Conservation (phyloP, 2,888 invertebrate genomes). For the Pterostichus niger region DNA sequence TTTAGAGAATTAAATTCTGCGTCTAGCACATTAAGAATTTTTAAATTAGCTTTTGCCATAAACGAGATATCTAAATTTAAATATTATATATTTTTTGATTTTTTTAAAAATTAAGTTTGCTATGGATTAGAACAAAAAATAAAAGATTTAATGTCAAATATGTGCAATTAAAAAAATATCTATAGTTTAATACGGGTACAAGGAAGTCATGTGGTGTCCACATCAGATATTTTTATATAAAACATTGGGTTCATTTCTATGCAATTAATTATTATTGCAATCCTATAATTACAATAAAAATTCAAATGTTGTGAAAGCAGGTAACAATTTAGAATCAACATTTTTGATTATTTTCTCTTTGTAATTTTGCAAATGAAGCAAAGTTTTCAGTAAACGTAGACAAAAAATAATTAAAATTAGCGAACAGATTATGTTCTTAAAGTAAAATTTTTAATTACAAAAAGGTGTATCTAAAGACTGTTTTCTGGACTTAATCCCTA, state of each 20-base stretch:
- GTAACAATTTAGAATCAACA: slow-evolving; percentile 42
- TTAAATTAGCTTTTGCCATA: too few species aligned
- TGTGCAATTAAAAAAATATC: too few species aligned
- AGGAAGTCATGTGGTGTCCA: too few species aligned
- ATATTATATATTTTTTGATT: too few species aligned
- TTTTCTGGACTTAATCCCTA: slow-evolving; percentile 51
- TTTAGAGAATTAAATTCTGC: too few species aligned
- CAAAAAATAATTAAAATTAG: slow-evolving; percentile 43
- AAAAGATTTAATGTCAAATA: too few species aligned
- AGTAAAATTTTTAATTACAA: slow-evolving; percentile 54
- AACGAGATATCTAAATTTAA: too few species aligned
- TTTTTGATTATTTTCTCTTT: slow-evolving; percentile 27
- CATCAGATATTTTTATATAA: slow-evolving; percentile 30
- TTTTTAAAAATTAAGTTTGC: too few species aligned
- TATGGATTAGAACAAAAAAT: too few species aligned
- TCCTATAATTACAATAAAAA: slow-evolving; percentile 19
- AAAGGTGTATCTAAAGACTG: slow-evolving; percentile 47
- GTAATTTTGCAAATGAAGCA: slow-evolving; percentile 36
- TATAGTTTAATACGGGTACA: too few species aligned
- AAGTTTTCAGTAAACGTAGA: slow-evolving; percentile 38
- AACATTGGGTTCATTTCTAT: not conserved
- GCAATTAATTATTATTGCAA: not conserved
- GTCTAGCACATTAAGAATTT: too few species aligned
- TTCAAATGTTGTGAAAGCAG: slow-evolving; percentile 10
- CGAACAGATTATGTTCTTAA: slow-evolving; percentile 49